These are phyloP conservation scores for Drosophila cracens DNA, from an alignment of 2,888 invertebrate genomes.

Conservation along the genomic window DNA sequence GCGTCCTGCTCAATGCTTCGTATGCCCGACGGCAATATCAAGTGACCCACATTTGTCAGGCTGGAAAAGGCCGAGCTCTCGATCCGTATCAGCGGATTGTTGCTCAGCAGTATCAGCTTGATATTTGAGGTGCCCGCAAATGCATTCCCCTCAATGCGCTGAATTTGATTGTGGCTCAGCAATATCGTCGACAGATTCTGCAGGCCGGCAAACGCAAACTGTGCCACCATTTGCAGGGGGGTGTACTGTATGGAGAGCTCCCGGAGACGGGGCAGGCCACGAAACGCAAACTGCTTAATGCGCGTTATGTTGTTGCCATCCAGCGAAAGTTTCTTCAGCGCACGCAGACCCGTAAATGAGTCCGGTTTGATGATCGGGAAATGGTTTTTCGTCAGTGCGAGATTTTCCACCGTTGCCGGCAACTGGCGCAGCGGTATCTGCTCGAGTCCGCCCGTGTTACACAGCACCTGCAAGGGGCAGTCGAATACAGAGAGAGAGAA, in stretches of 20 bases:
- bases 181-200: constrained; percentile 91
- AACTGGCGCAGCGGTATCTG: constrained; percentile 92
- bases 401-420: constrained; percentile 92
- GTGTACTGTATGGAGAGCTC: constrained; percentile 95
- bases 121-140: constrained; percentile 95
- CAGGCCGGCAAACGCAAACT: constrained; percentile 93
- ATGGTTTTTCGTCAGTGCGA: constrained; percentile 94
- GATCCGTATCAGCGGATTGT: constrained; percentile 93
- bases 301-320: constrained; percentile 94
- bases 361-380: constrained; percentile 92
- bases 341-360: constrained; percentile 92
- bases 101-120: constrained; percentile 91
- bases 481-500: not conserved
- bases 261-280: constrained; percentile 91
- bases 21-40: constrained; percentile 93
- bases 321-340: constrained; percentile 92
- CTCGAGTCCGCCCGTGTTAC: constrained; percentile 93
- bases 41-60: constrained; percentile 92
- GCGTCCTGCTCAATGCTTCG: constrained; percentile 91
- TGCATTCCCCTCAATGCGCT: constrained; percentile 90
- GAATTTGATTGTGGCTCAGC: constrained; percentile 89
- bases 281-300: constrained; percentile 94
- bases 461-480: constrained; percentile 89
- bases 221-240: constrained; percentile 91
- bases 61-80: constrained; percentile 94